Percentiles rank a stretch among this genome's conserved stretches.
phyloP scores from a whole-genome alignment of 2,113 vertebrate species.

The Martes martes region DNA sequence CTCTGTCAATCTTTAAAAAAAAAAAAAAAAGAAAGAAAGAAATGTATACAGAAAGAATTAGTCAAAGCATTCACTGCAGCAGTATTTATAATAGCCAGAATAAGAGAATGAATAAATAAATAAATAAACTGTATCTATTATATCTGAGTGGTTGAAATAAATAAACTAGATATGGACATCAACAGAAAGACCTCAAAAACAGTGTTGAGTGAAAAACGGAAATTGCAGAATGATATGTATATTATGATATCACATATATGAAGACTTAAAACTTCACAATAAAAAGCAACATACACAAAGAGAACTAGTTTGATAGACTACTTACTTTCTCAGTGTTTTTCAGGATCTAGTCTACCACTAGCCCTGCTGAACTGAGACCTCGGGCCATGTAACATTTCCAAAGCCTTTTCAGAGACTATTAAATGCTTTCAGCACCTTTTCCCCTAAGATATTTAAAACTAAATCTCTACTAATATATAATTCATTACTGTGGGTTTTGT shows the following conservation, averaged over 20 bases:
- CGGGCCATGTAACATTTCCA: neutral
- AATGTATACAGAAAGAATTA: neutral
- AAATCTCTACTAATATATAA: neutral
- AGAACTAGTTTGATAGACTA: conserved; percentile 11
- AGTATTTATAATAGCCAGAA: neutral
- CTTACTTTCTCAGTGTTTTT: conserved; percentile 16
- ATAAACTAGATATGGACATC: neutral
- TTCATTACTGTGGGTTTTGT: neutral
- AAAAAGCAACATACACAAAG: neutral
- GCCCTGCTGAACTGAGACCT: neutral
- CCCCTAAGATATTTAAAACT: neutral
- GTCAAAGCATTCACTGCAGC: neutral
- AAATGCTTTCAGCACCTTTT: neutral
- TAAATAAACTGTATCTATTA: conserved; percentile 11
- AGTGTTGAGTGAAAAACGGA: neutral
- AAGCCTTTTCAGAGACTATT: conserved; percentile 1
- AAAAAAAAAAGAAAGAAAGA: too few species aligned
- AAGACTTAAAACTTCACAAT: neutral
- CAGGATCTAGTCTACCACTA: neutral
- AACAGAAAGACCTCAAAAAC: neutral
- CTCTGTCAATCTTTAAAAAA: too few species aligned
- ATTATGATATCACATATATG: neutral
- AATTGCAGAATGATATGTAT: neutral
- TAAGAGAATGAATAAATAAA: conserved; percentile 9
- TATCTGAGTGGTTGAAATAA: neutral